Evolutionary conservation across 2,113 vertebrate species (phyloP), one percentile per base, ranked within the genome.

Genomic region (Antechinus flavipes): DNA sequence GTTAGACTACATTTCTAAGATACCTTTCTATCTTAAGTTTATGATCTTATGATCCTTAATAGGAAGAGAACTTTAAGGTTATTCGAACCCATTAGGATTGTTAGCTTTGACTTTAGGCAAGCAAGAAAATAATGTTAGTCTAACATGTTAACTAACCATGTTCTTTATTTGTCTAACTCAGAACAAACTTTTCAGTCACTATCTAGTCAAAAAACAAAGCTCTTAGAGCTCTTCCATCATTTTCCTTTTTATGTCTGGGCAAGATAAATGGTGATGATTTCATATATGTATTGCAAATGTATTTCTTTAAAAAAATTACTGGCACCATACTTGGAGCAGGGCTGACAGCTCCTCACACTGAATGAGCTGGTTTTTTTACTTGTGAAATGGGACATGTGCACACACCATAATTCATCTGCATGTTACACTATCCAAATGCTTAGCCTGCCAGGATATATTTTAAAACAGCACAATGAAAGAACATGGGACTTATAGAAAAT

Each of bases 151-250:
- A 68, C 12, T 76, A 76, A n/a, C n/a, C 35, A 7, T n/a, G 30
- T n/a, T 68, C 35, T 68, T 68, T 76, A 76, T 52, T 84, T 35
- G 25, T 95, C 68, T 91, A 52, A 54, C 25, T 94, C 90, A 95
- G 90, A 94, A 89, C 49, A n/a, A 53, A 55, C 26, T 89, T 90
- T 50, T 26, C 14, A n/a, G 27, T 9, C 12, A 53, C 94, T 94
- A n/a, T 93, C 90, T 30, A 90, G 24, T 26, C 6, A 84, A 84
- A 76, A 42, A 84, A 84, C n/a, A 14, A 76, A 76, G 16, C 53
- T 24, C 11, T n/a, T 47, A 27, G 0, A 42, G 47, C 52, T 24
- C 26, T 8, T 23, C 8, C 0, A 26, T 89, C n/a, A 16, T 42
- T 54, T 54, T 24, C 23, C 54, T 84, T 58, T n/a, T 5, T 50